Evolutionary conservation across 2,113 vertebrate genomes (phyloP), one percentile per base, ranked within the genome.

Genomic region (Aptenodytes patagonicus): DNA sequence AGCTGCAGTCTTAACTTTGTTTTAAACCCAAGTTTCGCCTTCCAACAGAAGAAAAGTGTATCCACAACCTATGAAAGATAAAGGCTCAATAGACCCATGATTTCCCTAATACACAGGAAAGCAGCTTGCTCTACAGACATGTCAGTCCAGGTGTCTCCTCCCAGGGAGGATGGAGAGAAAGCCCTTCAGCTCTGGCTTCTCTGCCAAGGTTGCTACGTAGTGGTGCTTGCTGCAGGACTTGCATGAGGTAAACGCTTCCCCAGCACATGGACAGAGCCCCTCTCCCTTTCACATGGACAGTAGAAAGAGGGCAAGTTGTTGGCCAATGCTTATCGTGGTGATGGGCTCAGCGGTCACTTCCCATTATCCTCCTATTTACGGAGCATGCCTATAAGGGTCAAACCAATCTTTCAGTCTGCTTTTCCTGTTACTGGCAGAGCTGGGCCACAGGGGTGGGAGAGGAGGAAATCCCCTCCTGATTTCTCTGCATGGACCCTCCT

Each of bases 211-310:
- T 66, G 17, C 15, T 62, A 8, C 0, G 3, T 0, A 51, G 62
- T 3, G 17, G 31, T 34, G 34, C 44, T 70, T 60, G 49, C 40
- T 66, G 81, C 60, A 87, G 87, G 66, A n/a, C 36, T 18, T 61
- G 46, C 21, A 36, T 0, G 0, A 54, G 57, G 19, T 11, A 19
- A 88, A 16, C 0, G 1, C 22, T 81, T 52, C 28, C 57, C 79
- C 24, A 36, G 44, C 24, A 42, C 29, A 16, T 0, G 1, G 61
- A 25, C 32, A 40, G 75, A 92, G 36, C 4, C 26, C 21, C 15
- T 62, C n/a, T 72, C 49, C 44, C n/a, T 70, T 60, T 22, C 54
- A n/a, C 54, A 46, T 0, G 0, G 25, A 9, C 28, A 55, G n/a
- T 60, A 75, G 64, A 8, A 57, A 58, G 17, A 42, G 31, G 52